Percentiles rank a stretch among this genome's conserved stretches.
phyloP scores from a whole-genome alignment of 2,113 vertebrate genomes.

The Apeltes quadracus region DNA sequence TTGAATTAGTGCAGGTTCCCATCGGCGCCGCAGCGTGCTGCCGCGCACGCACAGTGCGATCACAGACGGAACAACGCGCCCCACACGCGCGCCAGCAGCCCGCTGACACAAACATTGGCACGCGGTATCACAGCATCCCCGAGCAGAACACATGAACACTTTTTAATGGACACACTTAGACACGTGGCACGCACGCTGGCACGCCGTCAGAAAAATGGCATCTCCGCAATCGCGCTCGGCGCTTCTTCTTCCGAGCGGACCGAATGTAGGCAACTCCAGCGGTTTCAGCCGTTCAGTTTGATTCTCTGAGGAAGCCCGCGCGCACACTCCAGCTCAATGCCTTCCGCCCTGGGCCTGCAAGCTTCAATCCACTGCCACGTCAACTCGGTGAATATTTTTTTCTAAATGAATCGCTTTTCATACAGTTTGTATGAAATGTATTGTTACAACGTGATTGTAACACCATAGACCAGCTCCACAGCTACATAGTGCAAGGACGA shows the following conservation, averaged over 20 bases:
- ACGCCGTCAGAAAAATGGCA: conserved; percentile 27
- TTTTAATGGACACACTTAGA: conserved; percentile 48
- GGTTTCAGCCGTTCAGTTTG: conserved; percentile 62
- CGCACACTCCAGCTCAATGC: conserved; percentile 32
- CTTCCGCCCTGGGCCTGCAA: conserved; percentile 51
- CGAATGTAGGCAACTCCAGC: conserved; percentile 68
- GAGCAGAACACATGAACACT: conserved; percentile 1
- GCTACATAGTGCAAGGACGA: background rate
- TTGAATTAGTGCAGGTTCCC: conserved; percentile 69
- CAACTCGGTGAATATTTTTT: conserved; percentile 49
- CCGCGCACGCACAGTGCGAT: conserved; percentile 24
- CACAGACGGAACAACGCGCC: conserved; percentile 16
- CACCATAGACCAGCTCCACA: too few relatives aligned
- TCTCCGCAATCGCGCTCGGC: conserved; percentile 55
- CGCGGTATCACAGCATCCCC: conserved; percentile 42
- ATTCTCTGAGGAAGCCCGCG: conserved; percentile 49
- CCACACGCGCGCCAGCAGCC: too few relatives aligned
- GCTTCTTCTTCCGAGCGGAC: conserved; percentile 44
- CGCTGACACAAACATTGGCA: conserved; percentile 13
- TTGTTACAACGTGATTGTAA: background rate
- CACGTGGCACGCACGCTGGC: conserved; percentile 23
- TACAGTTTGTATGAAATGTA: background rate
- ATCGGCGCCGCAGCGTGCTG: conserved; percentile 51
- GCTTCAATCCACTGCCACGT: conserved; percentile 42
- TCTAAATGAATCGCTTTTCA: too few relatives aligned